Percentiles rank a stretch among this genome's conserved stretches.
These are phyloP conservation scores for Neotoxoptera formosana DNA, from an alignment of 1,140 invertebrate species.

Conservation along the genomic window DNA sequence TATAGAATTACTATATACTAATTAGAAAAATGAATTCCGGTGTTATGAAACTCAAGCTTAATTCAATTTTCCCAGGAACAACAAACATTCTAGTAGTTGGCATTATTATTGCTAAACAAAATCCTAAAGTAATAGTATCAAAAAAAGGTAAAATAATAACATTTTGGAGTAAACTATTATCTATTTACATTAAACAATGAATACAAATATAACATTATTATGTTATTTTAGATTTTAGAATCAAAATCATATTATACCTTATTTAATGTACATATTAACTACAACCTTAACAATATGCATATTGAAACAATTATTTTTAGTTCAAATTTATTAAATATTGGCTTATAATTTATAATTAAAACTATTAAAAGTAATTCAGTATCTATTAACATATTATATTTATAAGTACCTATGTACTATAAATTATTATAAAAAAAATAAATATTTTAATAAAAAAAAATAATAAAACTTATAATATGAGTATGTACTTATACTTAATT, in stretches of 20 bases:
- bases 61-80: conserved; percentile 26
- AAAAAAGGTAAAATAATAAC: not conserved
- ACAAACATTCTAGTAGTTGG: conserved; percentile 14
- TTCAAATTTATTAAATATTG: not conserved
- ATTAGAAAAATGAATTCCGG: conserved; percentile 23
- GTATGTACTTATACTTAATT: not conserved
- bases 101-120: conserved; percentile 34
- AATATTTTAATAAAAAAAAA: not conserved
- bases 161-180: not conserved
- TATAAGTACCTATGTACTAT: not conserved
- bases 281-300: not conserved
- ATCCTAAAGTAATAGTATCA: not conserved
- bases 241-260: not conserved
- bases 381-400: not conserved
- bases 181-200: not conserved
- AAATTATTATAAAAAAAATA: not conserved
- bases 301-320: not conserved
- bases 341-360: not conserved
- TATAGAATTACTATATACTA: not conserved
- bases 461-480: no score
- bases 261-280: no score
- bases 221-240: not conserved
- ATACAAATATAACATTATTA: not conserved
- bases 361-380: not conserved
- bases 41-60: conserved; percentile 18